Conservation (phyloP, 2,113 vertebrate species). For the Gobiocypris rarus region DNA sequence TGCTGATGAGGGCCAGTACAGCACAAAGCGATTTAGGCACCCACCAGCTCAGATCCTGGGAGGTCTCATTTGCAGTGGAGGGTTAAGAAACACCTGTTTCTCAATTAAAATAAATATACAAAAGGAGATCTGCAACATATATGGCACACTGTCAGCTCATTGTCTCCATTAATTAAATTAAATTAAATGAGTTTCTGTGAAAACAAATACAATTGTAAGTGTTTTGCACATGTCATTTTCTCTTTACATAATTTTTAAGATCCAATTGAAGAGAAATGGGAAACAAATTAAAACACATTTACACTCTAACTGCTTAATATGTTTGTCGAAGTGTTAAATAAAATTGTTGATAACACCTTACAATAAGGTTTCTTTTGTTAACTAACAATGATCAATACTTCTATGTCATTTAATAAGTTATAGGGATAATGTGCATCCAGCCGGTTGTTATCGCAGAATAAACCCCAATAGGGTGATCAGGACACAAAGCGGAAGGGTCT, state of each 20-base stretch:
- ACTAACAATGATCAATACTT: not conserved
- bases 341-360: not conserved
- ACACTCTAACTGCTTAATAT: not conserved
- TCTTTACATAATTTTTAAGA: constrained; percentile 15
- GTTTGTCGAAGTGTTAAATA: not conserved
- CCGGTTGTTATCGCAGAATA: no score
- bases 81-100: constrained; percentile 64
- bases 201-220: constrained; percentile 32
- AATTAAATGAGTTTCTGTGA: constrained; percentile 49
- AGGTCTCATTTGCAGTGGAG: constrained; percentile 44
- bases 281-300: constrained; percentile 1
- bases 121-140: constrained; percentile 38
- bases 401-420: no score
- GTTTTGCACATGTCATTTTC: constrained; percentile 56
- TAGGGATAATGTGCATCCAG: no score
- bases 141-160: constrained; percentile 26
- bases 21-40: constrained; percentile 30
- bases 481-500: no score
- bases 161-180: no score
- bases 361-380: not conserved
- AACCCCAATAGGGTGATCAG: no score
- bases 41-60: constrained; percentile 35
- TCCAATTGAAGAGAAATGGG: constrained; percentile 11
- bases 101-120: constrained; percentile 42
- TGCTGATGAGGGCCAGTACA: constrained; percentile 42